Evolutionary conservation across 1,140 invertebrate genomes (phyloP).

Genomic region (honey bee (Apis mellifera)): Amel_HAv3.1 CM009931.2:159001-159500

Average conservation of each 20-base stretch:
- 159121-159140: conserved; percentile 32
- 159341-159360: conserved; percentile 55
- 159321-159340: conserved; percentile 57
- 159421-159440: no score
- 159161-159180: conserved; percentile 37
- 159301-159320: conserved; percentile 79
- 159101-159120: conserved; percentile 29
- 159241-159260: conserved; percentile 53
- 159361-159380: conserved; percentile 56
- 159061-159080: conserved; percentile 1
- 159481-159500: no score
- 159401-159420: background rate
- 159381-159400: conserved; percentile 66
- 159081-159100: conserved; percentile 19
- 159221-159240: conserved; percentile 50
- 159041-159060: conserved; percentile 36
- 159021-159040: conserved; percentile 48
- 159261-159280: conserved; percentile 24
- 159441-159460: no score
- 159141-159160: conserved; percentile 32
- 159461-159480: no score
- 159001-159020: conserved; percentile 80
- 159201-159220: conserved; percentile 13
- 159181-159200: conserved; percentile 34
- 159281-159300: conserved; percentile 74